Evolutionary conservation across 2,888 invertebrate genomes (phyloP), one percentile per base, ranked within the genome.

Genomic region (Teleogryllus oceanicus): DNA sequence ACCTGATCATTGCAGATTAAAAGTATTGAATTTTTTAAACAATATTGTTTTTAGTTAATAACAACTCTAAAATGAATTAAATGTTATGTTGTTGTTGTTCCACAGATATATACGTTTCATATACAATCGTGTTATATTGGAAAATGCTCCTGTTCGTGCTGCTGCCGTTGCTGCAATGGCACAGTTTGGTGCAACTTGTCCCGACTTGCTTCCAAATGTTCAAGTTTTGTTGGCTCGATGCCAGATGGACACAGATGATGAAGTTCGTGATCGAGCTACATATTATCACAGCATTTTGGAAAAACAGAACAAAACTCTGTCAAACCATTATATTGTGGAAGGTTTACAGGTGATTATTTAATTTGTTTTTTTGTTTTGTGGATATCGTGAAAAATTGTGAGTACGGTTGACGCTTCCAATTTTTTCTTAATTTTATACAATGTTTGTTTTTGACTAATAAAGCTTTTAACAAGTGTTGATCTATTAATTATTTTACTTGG

Each of bases 101-200:
- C 12, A 5, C 80, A 82, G 83, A 74, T 92, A 91, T 86, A 92
- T 92, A 84, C 88, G 92, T 21, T 90, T 90, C 86, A 91, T 92
- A 84, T 92, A 92, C 87, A 92, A 92, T 85, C 86, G 92, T 76
- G 98, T 99, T 0, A 98, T 99, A 84, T 89, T 99, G 83, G 99
- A 99, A 86, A 96, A 96, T 84, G 96, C 98, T 0, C 94, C 96
- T 18, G 97, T 99, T 0, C 90, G 98, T 80, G 98, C 98, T 1
- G 99, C 99, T 0, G 99, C 99, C 0, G 99, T 99, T 0, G 96
- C 98, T 0, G 98, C 99, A 0, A 91, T 99, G 84, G 97, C 99
- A 0, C 98, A 98, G 86, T 99, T 99, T 86, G 99, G 99, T 2
- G 99, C 99, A 0, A 94, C 96, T 80, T 96, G 97, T 86, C 96